Conservation (phyloP, 2,888 invertebrate species). For the Hirtodrosophila alboralis region DNA sequence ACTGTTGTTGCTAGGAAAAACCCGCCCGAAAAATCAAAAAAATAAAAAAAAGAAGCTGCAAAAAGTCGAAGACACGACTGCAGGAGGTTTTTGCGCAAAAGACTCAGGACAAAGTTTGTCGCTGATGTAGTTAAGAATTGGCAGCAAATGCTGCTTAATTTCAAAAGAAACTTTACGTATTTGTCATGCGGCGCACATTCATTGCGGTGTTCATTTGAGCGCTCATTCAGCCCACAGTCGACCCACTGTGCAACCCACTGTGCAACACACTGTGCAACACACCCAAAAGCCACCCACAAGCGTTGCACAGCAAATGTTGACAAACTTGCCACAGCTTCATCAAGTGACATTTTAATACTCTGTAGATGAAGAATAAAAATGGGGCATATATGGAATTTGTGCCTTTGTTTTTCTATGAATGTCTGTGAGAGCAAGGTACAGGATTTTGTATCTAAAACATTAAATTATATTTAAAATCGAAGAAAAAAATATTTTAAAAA, state of each 20-base stretch:
- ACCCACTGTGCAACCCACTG: too few species aligned
- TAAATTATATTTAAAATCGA: too few species aligned
- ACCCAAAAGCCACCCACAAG: constrained; percentile 12
- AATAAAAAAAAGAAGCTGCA: constrained; percentile 28
- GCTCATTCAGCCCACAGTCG: constrained; percentile 56
- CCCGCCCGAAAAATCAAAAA: too few species aligned
- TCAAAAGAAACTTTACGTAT: constrained; percentile 80
- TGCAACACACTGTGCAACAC: too few species aligned
- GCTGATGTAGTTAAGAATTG: constrained; percentile 80
- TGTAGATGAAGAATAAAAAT: too few species aligned
- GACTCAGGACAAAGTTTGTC: constrained; percentile 75
- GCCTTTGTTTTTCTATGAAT: too few species aligned
- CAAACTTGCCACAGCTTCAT: constrained; percentile 51
- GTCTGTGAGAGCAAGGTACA: too few species aligned
- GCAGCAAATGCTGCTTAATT: constrained; percentile 81
- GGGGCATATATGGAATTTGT: too few species aligned
- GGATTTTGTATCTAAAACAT: too few species aligned
- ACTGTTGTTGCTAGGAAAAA: constrained; percentile 27
- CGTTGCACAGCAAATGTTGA: constrained; percentile 27
- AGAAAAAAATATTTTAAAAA: too few species aligned
- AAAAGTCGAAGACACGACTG: constrained; percentile 41
- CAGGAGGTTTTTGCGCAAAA: constrained; percentile 16
- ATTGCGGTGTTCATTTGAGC: constrained; percentile 80
- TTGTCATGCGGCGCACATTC: constrained; percentile 79
- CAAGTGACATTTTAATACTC: constrained; percentile 11